Conservation (phyloP, 2,113 vertebrate species). For the Rana temporaria region DNA sequence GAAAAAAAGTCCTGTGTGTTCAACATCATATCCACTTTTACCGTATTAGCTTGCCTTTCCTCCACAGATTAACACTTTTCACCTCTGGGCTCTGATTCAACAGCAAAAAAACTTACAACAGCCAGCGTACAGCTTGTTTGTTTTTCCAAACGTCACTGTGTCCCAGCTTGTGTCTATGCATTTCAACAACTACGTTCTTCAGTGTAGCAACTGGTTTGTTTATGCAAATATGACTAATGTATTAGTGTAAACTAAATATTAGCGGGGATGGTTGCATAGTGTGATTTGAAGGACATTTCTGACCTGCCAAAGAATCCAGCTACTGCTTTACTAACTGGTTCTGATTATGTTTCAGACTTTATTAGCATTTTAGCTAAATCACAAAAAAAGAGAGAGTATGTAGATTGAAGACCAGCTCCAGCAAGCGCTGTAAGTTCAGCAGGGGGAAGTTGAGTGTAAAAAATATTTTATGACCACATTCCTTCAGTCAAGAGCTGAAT, state of each 20-base stretch:
- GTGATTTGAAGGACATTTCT: neutral
- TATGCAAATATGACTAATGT: neutral
- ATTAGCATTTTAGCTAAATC: too few species aligned
- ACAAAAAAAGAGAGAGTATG: too few species aligned
- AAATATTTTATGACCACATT: too few species aligned
- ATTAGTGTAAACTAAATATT: neutral
- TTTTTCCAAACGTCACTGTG: constrained; percentile 63
- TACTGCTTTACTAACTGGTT: neutral
- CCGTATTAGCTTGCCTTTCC: constrained; percentile 69
- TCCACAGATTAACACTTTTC: constrained; percentile 66
- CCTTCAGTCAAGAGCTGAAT: too few species aligned
- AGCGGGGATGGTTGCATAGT: neutral
- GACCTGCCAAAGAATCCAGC: too few species aligned
- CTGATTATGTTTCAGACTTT: too few species aligned
- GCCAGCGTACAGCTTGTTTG: constrained; percentile 58
- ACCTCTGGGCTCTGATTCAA: constrained; percentile 67
- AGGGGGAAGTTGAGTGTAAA: too few species aligned
- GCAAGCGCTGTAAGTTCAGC: too few species aligned
- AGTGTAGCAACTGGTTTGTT: constrained; percentile 15
- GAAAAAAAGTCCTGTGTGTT: constrained; percentile 6
- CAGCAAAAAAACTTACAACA: constrained; percentile 59
- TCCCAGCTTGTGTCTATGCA: constrained; percentile 59
- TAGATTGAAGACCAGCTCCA: too few species aligned
- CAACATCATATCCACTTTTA: constrained; percentile 58
- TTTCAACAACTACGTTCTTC: constrained; percentile 28